phyloP scores from a whole-genome alignment of 2,797 vertebrate genomes.

The Scomberomorus guttatus region DNA sequence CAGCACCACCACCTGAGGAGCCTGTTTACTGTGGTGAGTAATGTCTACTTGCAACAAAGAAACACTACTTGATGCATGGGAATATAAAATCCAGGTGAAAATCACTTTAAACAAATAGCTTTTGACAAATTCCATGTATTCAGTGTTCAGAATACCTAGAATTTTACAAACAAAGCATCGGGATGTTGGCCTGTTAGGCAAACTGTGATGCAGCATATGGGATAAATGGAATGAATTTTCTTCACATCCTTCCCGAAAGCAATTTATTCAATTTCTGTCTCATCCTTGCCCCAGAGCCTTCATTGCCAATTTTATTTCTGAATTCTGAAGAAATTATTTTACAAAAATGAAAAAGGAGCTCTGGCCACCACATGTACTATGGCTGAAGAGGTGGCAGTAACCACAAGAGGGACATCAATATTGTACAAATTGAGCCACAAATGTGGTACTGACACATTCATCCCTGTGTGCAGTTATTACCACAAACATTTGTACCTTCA shows the following conservation, averaged over 20 bases:
- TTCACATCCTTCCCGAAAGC: background rate
- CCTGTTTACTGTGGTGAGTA: background rate
- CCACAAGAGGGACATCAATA: background rate
- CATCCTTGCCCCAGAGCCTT: background rate
- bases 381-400: background rate
- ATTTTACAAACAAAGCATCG: too few relatives aligned
- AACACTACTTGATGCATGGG: background rate
- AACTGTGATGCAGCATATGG: background rate
- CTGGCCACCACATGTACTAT: background rate
- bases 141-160: too few relatives aligned
- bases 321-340: background rate
- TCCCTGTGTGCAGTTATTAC: background rate
- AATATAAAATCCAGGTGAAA: background rate
- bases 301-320: slow-evolving; percentile 8
- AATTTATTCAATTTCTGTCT: slow-evolving; percentile 17
- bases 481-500: background rate
- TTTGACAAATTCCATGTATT: too few relatives aligned
- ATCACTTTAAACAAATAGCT: too few relatives aligned
- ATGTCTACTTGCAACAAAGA: background rate
- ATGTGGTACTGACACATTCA: background rate
- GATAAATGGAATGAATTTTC: background rate
- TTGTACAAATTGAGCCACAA: background rate
- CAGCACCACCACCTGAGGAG: background rate
- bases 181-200: too few relatives aligned
- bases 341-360: slow-evolving; percentile 4